phyloP scores from a whole-genome alignment of 2,888 invertebrate species.

The Unio delphinus region DNA sequence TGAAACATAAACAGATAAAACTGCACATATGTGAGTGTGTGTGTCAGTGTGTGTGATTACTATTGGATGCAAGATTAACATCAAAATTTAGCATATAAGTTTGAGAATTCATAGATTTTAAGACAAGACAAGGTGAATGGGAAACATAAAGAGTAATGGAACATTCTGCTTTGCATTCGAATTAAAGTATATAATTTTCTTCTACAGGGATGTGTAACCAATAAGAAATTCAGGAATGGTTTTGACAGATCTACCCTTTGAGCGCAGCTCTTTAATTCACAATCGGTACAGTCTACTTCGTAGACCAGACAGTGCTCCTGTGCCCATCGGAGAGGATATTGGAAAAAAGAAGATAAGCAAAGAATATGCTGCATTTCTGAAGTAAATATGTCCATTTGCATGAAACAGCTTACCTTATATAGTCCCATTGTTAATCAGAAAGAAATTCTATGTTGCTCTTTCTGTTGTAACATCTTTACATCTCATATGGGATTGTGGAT shows the following conservation, averaged over 20 bases:
- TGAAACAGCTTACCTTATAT: not conserved
- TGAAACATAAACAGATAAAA: too few species aligned
- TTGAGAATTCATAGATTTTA: too few species aligned
- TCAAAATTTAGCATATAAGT: too few species aligned
- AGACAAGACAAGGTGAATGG: too few species aligned
- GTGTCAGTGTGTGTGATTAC: too few species aligned
- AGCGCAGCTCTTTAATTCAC: constrained; percentile 51
- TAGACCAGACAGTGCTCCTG: constrained; percentile 55
- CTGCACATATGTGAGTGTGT: too few species aligned
- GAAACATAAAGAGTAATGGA: too few species aligned
- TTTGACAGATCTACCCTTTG: constrained; percentile 62
- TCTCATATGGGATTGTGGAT: too few species aligned
- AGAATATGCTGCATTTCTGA: constrained; percentile 67
- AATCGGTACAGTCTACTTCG: constrained; percentile 54
- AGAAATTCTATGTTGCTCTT: too few species aligned
- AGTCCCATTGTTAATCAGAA: too few species aligned
- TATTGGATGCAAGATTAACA: too few species aligned
- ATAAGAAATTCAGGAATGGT: constrained; percentile 45
- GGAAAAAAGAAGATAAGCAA: constrained; percentile 45
- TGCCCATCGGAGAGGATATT: constrained; percentile 34
- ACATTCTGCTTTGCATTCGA: not conserved
- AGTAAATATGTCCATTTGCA: constrained; percentile 37
- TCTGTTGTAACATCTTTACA: too few species aligned
- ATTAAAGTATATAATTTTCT: not conserved
- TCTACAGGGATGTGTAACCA: not conserved